These are phyloP conservation scores for Chanos chanos DNA, from an alignment of 2,797 vertebrate genomes.

Conservation along the genomic window DNA sequence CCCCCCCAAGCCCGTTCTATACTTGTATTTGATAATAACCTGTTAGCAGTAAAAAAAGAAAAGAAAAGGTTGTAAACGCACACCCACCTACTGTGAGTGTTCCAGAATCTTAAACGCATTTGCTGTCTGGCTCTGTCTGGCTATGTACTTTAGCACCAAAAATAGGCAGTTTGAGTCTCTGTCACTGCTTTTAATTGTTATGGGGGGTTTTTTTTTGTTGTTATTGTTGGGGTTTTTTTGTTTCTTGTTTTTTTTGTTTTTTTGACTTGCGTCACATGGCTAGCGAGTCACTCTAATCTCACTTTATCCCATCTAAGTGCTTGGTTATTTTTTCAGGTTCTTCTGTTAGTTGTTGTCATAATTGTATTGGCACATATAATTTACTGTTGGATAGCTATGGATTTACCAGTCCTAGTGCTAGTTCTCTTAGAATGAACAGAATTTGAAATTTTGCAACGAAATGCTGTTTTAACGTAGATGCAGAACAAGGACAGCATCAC, in stretches of 20 bases:
- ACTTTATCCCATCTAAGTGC: slow-evolving; percentile 8
- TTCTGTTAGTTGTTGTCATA: slow-evolving; percentile 59
- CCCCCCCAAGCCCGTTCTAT: slow-evolving; percentile 70
- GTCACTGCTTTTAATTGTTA: slow-evolving; percentile 38
- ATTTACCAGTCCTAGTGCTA: neutral
- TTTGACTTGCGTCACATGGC: slow-evolving; percentile 47
- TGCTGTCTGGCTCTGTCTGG: slow-evolving; percentile 71
- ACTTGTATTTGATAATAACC: slow-evolving; percentile 78
- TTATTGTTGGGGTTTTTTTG: too few species aligned
- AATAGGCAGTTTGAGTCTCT: slow-evolving; percentile 59
- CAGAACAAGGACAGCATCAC: too few species aligned
- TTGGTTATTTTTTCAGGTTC: slow-evolving; percentile 73
- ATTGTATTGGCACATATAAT: slow-evolving; percentile 1
- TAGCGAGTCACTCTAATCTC: slow-evolving; percentile 19
- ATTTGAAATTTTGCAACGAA: too few species aligned
- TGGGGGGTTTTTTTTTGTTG: too few species aligned
- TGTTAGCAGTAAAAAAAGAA: slow-evolving; percentile 70
- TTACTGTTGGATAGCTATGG: neutral
- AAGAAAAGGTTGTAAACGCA: slow-evolving; percentile 76
- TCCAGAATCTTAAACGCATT: slow-evolving; percentile 78
- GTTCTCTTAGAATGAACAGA: too few species aligned
- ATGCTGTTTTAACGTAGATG: too few species aligned
- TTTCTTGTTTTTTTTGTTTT: slow-evolving; percentile 59
- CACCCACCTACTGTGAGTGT: slow-evolving; percentile 83
- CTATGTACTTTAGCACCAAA: slow-evolving; percentile 69